Evolutionary conservation across 2,797 vertebrate species (phyloP), one percentile per base, ranked within the genome.

Genomic region (Scarus forsteni): DNA sequence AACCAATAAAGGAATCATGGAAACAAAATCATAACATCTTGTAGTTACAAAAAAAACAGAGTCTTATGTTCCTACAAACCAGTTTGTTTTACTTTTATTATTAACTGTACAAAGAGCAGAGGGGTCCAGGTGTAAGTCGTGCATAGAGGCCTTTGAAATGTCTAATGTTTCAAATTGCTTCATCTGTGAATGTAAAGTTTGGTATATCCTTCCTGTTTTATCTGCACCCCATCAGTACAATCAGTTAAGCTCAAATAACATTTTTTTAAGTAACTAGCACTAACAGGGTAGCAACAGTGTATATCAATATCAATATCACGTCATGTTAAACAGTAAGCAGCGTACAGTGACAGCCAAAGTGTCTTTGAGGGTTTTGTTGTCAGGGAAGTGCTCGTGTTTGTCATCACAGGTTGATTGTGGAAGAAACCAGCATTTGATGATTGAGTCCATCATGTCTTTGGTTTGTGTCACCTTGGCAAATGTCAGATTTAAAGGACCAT

Each of bases 381-480:
- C 45, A 16, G 51, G 27, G 12, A 69, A 62, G 48, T 56, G 55
- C 60, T 70, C 3, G 48, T 64, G 60, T 60, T 43, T 60, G 59
- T 70, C 52, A 16, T 68, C 60, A 66, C 59, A 74, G 42, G 56
- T 55, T 12, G 65, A 79, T 15, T 27, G 56, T 53, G 34, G 63
- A 51, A 77, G 53, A 13, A 58, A 81, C 74, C 88, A 90, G 82
- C 83, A 85, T 84, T 58, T 36, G 35, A 80, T 62, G 77, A 87
- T 79, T 70, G 40, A 70, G 63, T 90, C 59, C 54, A 27, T 27
- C 27, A 65, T 75, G 46, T 91, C 87, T 92, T 93, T 93, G 89
- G 91, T 90, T 86, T 77, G 55, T 77, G 60, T 35, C 49, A 70
- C 74, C 55, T 79, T 67, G 64, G 75, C 64, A 27, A 76, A 27